Evolutionary conservation across 2,113 vertebrate genomes (phyloP).

Genomic region (Nothocercus nigrocapillus): DNA sequence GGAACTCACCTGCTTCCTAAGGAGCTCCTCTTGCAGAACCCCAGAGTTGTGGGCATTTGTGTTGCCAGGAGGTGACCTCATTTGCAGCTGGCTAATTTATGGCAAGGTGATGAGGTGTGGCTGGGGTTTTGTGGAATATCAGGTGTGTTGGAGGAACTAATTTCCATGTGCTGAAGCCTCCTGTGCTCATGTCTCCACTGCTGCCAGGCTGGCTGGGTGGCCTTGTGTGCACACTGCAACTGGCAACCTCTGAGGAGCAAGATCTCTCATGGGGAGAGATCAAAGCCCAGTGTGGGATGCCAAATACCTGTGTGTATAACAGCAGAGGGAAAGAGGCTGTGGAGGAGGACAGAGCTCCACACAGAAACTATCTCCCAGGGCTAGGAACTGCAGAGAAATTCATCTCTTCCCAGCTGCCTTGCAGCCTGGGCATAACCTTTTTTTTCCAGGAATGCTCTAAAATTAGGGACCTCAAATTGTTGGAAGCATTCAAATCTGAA

Average conservation of each 20-base stretch:
- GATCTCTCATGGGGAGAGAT: accelerated
- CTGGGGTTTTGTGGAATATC: not conserved
- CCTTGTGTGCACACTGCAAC: accelerated
- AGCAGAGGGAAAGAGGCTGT: accelerated
- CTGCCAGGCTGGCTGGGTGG: not conserved
- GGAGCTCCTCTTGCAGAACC: not conserved
- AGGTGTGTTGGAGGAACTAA: not conserved
- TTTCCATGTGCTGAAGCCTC: accelerated
- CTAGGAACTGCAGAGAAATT: not conserved
- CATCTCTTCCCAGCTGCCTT: not conserved
- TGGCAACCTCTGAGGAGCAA: not conserved
- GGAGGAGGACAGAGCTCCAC: not conserved
- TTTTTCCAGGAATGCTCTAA: not conserved
- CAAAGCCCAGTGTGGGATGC: not conserved
- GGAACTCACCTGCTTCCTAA: not conserved
- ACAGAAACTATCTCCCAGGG: not conserved
- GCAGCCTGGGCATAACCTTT: accelerated
- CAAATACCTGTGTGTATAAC: accelerated
- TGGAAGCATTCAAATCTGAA: not conserved
- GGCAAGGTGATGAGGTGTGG: not conserved
- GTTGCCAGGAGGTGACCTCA: not conserved
- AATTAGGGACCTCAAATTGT: not conserved
- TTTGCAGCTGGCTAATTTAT: not conserved
- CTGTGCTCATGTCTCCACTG: accelerated
- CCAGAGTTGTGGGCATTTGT: not conserved